These are phyloP conservation scores for Oegoconia quadripuncta DNA, from an alignment of 2,888 invertebrate genomes.

Conservation along the genomic window DNA sequence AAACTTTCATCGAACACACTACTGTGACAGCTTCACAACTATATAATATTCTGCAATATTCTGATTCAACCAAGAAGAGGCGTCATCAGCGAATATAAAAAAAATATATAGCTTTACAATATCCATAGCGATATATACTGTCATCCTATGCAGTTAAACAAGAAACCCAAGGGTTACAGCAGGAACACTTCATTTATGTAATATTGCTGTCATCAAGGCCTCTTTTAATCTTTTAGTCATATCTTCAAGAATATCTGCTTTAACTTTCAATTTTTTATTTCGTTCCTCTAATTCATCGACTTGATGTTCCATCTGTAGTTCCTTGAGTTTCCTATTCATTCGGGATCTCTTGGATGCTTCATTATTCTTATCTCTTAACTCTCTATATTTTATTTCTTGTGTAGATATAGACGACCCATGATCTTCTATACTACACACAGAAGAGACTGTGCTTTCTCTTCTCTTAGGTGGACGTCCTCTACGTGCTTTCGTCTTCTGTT, in stretches of 20 bases:
- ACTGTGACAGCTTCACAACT: no score
- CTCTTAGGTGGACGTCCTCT: conserved; percentile 79
- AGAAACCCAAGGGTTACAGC: conserved; percentile 1
- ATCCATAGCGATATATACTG: background rate
- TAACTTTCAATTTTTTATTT: conserved; percentile 82
- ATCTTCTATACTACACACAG: conserved; percentile 63
- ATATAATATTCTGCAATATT: no score
- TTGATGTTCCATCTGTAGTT: conserved; percentile 73
- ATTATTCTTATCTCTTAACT: conserved; percentile 87
- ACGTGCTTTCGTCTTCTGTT: conserved; percentile 55
- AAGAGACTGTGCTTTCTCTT: conserved; percentile 65
- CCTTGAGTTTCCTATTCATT: conserved; percentile 83
- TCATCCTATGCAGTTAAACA: background rate
- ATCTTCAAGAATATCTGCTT: conserved; percentile 83
- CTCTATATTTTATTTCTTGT: conserved; percentile 80
- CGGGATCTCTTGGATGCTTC: conserved; percentile 87
- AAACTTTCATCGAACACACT: conserved; percentile 16
- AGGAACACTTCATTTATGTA: conserved; percentile 66
- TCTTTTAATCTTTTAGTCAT: conserved; percentile 82
- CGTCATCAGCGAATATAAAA: conserved; percentile 35
- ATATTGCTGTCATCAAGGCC: conserved; percentile 82
- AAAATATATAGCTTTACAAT: no score
- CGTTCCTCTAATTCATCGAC: conserved; percentile 79
- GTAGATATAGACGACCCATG: conserved; percentile 59
- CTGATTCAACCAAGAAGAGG: conserved; percentile 4